Percentiles rank a stretch among this genome's conserved stretches.
Evolutionary conservation across 2,797 vertebrate genomes (phyloP).

Genomic region (Acanthurus leucopareius): DNA sequence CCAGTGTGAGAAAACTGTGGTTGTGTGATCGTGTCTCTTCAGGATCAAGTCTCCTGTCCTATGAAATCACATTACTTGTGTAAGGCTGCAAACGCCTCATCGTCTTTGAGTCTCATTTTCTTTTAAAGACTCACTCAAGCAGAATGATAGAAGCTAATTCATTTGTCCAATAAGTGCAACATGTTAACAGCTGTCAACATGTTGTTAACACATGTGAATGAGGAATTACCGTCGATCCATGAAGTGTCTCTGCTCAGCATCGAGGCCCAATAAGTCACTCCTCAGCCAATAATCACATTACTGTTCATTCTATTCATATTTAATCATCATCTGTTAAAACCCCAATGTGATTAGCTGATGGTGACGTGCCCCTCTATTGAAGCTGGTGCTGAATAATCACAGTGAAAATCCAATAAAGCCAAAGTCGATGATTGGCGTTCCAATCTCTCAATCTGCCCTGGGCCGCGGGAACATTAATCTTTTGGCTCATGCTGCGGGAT

Average conservation of each 20-base stretch:
- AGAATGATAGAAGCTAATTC: too few species aligned
- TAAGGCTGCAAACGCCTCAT: too few species aligned
- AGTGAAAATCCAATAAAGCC: slow-evolving; percentile 18
- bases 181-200: not conserved
- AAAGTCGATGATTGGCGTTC: slow-evolving; percentile 33
- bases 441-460: not conserved
- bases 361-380: not conserved
- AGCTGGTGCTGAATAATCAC: slow-evolving; percentile 6
- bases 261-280: not conserved
- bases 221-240: not conserved
- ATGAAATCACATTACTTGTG: too few species aligned
- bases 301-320: not conserved
- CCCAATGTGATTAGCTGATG: slow-evolving; percentile 21
- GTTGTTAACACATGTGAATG: slow-evolving; percentile 4
- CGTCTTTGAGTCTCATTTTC: too few species aligned
- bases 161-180: too few species aligned
- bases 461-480: slow-evolving; percentile 34
- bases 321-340: not conserved
- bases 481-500: slow-evolving; percentile 29
- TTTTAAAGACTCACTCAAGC: too few species aligned
- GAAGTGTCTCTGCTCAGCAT: not conserved
- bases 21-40: too few species aligned
- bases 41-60: too few species aligned
- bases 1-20: too few species aligned
- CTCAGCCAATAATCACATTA: slow-evolving; percentile 8